Evolutionary conservation across 2,113 vertebrate genomes (phyloP).

Genomic region (Syngnathus scovelli): DNA sequence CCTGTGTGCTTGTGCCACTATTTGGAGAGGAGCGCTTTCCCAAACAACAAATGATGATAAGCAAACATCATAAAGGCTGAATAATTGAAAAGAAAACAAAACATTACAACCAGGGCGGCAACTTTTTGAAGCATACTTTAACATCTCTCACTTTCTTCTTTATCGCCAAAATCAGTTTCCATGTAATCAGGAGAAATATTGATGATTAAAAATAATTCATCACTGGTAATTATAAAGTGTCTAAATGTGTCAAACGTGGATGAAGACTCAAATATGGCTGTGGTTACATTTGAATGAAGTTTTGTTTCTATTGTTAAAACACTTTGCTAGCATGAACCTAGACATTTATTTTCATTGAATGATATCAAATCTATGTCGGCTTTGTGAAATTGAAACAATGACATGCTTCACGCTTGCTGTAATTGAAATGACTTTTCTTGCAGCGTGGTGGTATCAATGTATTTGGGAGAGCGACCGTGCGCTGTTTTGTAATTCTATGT

Average conservation of each 20-base stretch:
- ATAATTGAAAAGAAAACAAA: constrained; percentile 16
- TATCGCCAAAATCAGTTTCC: neutral
- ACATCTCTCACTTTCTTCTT: neutral
- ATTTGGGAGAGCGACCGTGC: no score
- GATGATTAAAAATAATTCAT: neutral
- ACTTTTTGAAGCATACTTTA: neutral
- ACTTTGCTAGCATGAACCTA: neutral
- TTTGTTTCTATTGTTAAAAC: neutral
- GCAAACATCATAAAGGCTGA: constrained; percentile 7
- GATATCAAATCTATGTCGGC: neutral
- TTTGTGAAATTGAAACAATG: neutral
- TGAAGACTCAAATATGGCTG: neutral
- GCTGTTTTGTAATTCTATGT: neutral
- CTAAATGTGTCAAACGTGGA: neutral
- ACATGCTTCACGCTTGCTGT: neutral
- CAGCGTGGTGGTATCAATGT: no score
- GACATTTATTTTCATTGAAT: neutral
- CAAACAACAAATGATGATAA: constrained; percentile 20
- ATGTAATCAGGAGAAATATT: neutral
- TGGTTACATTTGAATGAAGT: neutral
- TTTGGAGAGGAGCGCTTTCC: neutral
- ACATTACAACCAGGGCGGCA: constrained; percentile 30
- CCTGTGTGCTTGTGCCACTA: constrained; percentile 17
- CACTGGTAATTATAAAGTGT: neutral
- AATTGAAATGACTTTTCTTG: neutral